Base-by-base conservation (phyloP, 2,888 invertebrate species). In the Ectemnius continuus region DNA sequence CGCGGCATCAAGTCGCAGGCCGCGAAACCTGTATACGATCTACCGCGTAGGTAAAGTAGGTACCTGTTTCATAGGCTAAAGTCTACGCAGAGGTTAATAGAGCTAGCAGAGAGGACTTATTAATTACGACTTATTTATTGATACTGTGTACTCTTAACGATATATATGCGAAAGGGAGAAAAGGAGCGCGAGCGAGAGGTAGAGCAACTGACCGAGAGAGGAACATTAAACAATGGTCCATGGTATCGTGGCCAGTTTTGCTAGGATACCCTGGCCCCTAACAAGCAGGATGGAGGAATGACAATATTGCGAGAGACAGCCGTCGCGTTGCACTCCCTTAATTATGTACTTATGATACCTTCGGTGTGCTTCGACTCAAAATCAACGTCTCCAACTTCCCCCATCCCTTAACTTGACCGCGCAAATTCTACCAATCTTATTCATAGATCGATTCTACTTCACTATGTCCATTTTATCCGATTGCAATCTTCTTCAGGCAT, bases 41-140 rank as follows among this genome's bases (percentile, higher is more conserved):
- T 36, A 90, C 89, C 90, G 89, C 84, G 90, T 91, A 90, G 89
- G 90, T 90, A 90, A 89, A 89, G 89, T 90, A 91, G 90, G 89
- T 89, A 91, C 90, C 90, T 91, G 89, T 89, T 87, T 86, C 81
- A 81, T 89, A 88, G 85, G 84, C 73, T 87, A 86, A 85, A 84
- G 75, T 64, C 70, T 68, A 72, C 83, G 84, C 82, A 86, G 85
- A 85, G 36, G 80, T 86, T 87, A 36, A 87, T 80, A 79, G 23
- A 23, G 23, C 80, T 86, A 86, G 86, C 86, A 84, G 85, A 36
- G 36, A 85, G 84, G 80, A 84, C 85, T 85, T 85, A 83, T 79
- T 81, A 87, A 85, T 83, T 82, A 86, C 86, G 52, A 52, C 52
- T 52, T 89, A 89, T 89, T 88, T 88, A 88, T 87, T 84, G 84